Conservation (phyloP, 2,797 vertebrate species). For the Takifugu ocellatus region DNA sequence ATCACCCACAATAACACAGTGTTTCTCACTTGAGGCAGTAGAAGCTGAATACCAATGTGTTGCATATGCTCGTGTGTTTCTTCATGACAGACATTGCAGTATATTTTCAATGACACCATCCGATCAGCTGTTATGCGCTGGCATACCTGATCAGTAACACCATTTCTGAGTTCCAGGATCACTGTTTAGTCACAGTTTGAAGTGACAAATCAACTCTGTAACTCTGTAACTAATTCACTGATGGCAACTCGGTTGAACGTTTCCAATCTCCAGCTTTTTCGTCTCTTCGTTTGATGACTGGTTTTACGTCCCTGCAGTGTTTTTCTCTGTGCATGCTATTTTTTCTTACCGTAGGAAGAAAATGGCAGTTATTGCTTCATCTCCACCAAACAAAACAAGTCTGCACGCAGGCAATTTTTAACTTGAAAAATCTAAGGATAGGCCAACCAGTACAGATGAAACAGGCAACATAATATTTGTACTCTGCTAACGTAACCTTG, state of each 20-base stretch:
- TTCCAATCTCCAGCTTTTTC: background rate
- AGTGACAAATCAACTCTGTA: too few species aligned
- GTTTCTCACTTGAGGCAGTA: conserved; percentile 1
- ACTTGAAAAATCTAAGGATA: conserved; percentile 4
- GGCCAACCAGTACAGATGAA: conserved; percentile 9
- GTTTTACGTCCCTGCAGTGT: background rate
- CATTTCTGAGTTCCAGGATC: too few species aligned
- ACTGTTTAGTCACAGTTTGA: background rate
- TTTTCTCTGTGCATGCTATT: background rate
- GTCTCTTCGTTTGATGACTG: background rate
- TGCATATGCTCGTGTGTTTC: background rate
- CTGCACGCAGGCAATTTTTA: background rate
- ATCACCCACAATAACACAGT: conserved; percentile 5
- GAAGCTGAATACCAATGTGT: background rate
- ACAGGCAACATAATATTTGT: conserved; percentile 21
- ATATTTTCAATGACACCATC: background rate
- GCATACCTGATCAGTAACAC: too few species aligned
- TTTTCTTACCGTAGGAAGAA: conserved; percentile 3
- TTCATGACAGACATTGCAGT: background rate
- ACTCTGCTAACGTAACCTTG: conserved; percentile 18
- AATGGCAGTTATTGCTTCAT: conserved; percentile 15
- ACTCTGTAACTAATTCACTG: background rate
- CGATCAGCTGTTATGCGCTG: too few species aligned
- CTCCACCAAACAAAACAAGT: conserved; percentile 22
- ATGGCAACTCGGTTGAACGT: background rate